Base-by-base conservation (phyloP, 2,888 invertebrate genomes). In the Thelaira solivaga region DNA sequence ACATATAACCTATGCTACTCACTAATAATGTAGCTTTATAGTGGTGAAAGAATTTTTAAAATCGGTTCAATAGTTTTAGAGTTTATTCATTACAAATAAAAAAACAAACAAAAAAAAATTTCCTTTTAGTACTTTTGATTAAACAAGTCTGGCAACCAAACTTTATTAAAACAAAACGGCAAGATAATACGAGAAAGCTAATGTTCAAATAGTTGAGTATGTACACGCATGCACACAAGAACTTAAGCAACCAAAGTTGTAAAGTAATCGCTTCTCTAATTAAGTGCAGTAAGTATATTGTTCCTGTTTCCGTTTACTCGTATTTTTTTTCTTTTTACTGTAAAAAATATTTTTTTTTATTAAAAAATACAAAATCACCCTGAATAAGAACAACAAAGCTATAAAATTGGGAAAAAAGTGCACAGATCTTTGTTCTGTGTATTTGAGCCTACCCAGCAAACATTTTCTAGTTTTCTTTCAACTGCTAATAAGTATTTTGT, bases 231-330 rank as follows among this genome's bases (percentile, higher is more conserved):
- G n/a, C 39, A 61, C 36, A 68, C 47, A 64, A 64, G 41, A 57
- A 78, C 55, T 80, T 59, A 74, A 73, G 57, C 72, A 77, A 64
- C 57, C 62, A 77, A n/a, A 77, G 61, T 68, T 62, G 57, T 73
- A 73, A 68, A 76, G 76, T 71, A 74, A 73, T 74, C 68, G 67
- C 55, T 72, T 78, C 62, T 76, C 69, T 81, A 81, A 80, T 80
- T 80, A 80, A 80, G 80, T 78, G 74, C 73, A 78, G 76, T 59
- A 64, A 53, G 57, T 64, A 57, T 72, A n/a, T 59, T 59, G 26
- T 62, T 49, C 10, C 16, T 69, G 11, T 57, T 74, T 16, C 26
- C 51, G 43, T 43, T 65, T 61, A 34, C 24, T 39, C 41, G 31
- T 41, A 61, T 71, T 76, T 77, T 73, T 80, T 67, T 47, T 45